Percentiles rank a stretch among this genome's conserved stretches.
Conservation (phyloP, 2,113 vertebrate genomes). For the Cochlearius cochlearius region DNA sequence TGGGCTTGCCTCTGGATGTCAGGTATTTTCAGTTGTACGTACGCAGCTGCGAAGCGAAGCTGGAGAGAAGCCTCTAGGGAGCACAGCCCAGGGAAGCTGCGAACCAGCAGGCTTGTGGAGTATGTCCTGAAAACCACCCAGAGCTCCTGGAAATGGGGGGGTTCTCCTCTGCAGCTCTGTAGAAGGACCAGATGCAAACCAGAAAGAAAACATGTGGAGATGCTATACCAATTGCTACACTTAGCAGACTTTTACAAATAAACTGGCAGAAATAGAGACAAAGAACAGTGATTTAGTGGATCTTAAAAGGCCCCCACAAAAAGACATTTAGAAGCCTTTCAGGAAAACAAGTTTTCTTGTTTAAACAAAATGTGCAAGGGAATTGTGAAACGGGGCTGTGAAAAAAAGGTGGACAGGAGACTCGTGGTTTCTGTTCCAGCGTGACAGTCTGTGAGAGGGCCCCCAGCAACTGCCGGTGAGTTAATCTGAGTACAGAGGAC, state of each 20-base stretch:
- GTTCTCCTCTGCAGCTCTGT: neutral
- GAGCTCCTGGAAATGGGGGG: neutral
- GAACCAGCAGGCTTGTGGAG: neutral
- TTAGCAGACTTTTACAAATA: neutral
- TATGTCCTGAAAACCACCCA: neutral
- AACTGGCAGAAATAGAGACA: neutral
- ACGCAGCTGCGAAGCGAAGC: neutral
- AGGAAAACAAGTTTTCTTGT: neutral
- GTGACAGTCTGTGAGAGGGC: neutral
- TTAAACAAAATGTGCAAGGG: neutral
- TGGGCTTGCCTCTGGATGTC: neutral
- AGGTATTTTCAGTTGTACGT: neutral
- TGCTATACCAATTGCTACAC: no score
- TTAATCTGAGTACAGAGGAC: neutral
- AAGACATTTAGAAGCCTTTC: neutral
- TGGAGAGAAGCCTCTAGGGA: neutral
- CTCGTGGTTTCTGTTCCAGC: neutral
- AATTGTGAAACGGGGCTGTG: neutral
- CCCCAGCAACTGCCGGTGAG: neutral
- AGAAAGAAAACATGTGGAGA: neutral
- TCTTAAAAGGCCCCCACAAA: neutral
- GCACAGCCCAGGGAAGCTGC: fast-evolving
- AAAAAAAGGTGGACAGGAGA: neutral
- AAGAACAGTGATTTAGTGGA: neutral
- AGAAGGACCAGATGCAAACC: neutral